Evolutionary conservation across 2,113 vertebrate species (phyloP), one percentile per base, ranked within the genome.

Genomic region (Callithrix jacchus): DNA sequence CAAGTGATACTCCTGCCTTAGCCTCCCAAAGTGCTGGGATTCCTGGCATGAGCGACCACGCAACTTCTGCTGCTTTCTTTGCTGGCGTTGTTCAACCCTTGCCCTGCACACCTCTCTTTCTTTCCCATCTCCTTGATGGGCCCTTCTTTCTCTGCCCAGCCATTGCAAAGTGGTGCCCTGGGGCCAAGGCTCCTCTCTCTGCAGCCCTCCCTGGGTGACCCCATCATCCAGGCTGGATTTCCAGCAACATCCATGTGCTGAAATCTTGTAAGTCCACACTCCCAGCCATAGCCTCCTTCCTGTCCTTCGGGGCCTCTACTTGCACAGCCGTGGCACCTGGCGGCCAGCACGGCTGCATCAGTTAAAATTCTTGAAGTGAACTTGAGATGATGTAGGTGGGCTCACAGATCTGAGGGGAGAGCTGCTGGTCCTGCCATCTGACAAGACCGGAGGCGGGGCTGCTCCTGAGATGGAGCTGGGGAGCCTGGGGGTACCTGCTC

Each of bases 291-390:
- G 68, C 14, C 80, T 23, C 37, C 35, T 49, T 17, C 58, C 10
- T 0, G 52, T 7, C 30, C 16, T 30, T 12, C 2, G 8, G 66
- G 52, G 13, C 64, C 68, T 47, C 35, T 14, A 5, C 47, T 32
- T 9, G 42, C 21, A 56, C 45, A 40, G 25, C 42, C 73, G 4
- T 10, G 35, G 66, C 9, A 35, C 25, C n/a, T 23, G 3, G 0
- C 1, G 17, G 45, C 49, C 68, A 40, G 35, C 16, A 1, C 1
- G 1, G 8, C 20, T 4, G 30, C 52, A 6, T 35, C 17, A 1
- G 5, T 20, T 25, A 32, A 91, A 27, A 64, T 30, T 54, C 66
- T 47, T 20, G 56, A 35, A 25, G 5, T 40, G 61, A 17, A 74
- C 47, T 5, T 9, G 32, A 47, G 47, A 45, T 42, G 14, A 40